Percentiles rank a stretch among this genome's conserved stretches.
Conservation (phyloP, 2,888 invertebrate genomes). For the Eilema griseolum region DNA sequence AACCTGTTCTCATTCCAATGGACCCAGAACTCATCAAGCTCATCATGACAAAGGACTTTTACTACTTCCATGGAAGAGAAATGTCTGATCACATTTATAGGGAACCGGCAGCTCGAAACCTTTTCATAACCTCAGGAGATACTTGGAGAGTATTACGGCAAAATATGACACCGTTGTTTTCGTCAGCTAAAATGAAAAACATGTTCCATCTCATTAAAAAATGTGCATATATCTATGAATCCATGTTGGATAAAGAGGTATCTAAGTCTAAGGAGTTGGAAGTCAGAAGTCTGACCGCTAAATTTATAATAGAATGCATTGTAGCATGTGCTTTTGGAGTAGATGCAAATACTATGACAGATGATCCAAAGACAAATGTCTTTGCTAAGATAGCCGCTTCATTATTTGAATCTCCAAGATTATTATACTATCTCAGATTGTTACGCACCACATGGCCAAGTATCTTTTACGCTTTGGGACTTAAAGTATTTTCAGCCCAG, state of each 20-base stretch:
- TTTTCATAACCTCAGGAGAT: conserved; percentile 42
- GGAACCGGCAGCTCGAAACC: conserved; percentile 34
- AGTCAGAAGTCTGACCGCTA: conserved; percentile 22
- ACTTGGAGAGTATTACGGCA: conserved; percentile 48
- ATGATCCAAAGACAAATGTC: conserved; percentile 46
- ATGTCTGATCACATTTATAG: conserved; percentile 45
- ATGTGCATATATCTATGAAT: conserved; percentile 35
- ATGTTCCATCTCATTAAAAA: conserved; percentile 50
- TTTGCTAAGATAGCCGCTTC: conserved; percentile 53
- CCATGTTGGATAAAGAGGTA: conserved; percentile 33
- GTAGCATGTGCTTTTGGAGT: conserved; percentile 57
- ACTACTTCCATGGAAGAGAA: conserved; percentile 58
- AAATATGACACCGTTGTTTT: conserved; percentile 49
- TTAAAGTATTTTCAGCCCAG: conserved; percentile 47
- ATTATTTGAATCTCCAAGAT: conserved; percentile 42
- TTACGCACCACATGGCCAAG: conserved; percentile 58
- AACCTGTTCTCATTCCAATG: conserved; percentile 59
- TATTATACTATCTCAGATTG: conserved; percentile 38
- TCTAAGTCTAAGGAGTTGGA: conserved; percentile 26
- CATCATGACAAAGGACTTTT: conserved; percentile 61
- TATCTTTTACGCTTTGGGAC: conserved; percentile 56
- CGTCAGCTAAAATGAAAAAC: conserved; percentile 49
- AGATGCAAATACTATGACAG: conserved; percentile 54
- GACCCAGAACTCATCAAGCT: conserved; percentile 62
- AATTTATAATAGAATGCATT: conserved; percentile 43